Evolutionary conservation across 2,113 vertebrate genomes (phyloP), one percentile per base, ranked within the genome.

Genomic region (Crotalus horridus): DNA sequence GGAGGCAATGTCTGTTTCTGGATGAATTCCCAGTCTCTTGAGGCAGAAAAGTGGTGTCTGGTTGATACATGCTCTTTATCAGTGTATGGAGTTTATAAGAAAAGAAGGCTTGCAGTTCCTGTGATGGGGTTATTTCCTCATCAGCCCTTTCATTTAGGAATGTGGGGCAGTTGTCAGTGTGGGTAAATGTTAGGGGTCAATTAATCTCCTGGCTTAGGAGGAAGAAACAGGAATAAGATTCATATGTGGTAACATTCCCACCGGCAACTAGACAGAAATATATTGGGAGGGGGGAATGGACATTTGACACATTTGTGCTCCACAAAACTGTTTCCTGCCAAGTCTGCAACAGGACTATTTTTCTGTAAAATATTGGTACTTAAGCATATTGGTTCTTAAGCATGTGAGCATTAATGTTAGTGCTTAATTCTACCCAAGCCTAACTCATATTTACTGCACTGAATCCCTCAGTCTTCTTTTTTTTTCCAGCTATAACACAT

Each of bases 41-140:
- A 91, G 94, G 92, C 64, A 89, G 59, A 64, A 90, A 87, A 89
- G 89, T 86, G 86, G 87, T 91, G 91, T 13, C 48, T 91, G 85
- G 46, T 53, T 1, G 7, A 88, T 0, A 29, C 43, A 24, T 59
- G 24, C 69, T 0, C 0, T 11, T 48, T 61, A 23, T 51, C 89
- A 17, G n/a, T 8, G 20, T 39, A 2, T 39, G 69, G n/a, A 20
- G n/a, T 74, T 74, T 91, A 0, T 0, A 43, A 0, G 2, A 0
- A 81, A 17, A 53, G 58, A 58, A 95, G 33, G 88, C 8, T 1
- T 3, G 10, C 21, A 3, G 56, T 2, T 23, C 3, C 87, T 90
- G n/a, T 54, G 61, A 59, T 3, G 92, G 23, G 43, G 88, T 6
- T 4, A 90, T 74, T 6, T 23, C 26, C 39, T 53, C 24, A 26